A percentile compares a stretch with the other conserved stretches of the same genome.
Conservation (phyloP, 2,113 vertebrate species). For the Limanda limanda region DNA sequence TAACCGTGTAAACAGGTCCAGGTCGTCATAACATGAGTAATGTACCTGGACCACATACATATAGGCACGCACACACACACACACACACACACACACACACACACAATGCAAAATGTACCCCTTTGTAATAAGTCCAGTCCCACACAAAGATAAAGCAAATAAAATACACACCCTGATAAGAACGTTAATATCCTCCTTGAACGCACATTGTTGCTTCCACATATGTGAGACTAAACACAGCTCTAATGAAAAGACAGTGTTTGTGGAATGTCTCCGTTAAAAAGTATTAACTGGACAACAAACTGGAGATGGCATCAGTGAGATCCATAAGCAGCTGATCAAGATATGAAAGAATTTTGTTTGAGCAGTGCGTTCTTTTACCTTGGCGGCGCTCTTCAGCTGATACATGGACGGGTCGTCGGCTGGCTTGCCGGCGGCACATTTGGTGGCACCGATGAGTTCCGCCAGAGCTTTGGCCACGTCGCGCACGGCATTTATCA, state of each 20-base stretch:
- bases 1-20: no score
- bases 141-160: background rate
- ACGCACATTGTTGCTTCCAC: background rate
- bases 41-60: no score
- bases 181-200: no score
- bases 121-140: background rate
- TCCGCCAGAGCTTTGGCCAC: conserved; percentile 98
- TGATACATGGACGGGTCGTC: conserved; percentile 99
- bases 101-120: no score
- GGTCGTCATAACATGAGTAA: no score
- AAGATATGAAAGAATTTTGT: conserved; percentile 19
- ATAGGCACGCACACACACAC: no score
- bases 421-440: conserved; percentile 94
- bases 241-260: conserved; percentile 16
- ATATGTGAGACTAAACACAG: conserved; percentile 26
- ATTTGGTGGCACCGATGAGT: conserved; percentile 97
- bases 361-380: conserved; percentile 55
- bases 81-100: no score
- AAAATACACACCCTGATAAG: background rate
- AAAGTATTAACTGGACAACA: background rate
- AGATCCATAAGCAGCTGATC: conserved; percentile 30
- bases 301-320: background rate
- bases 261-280: conserved; percentile 10
- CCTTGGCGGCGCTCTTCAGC: conserved; percentile 98
- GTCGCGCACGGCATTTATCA: conserved; percentile 98